Conservation (phyloP, 2,797 vertebrate species). For the Sebastes vulpes region DNA sequence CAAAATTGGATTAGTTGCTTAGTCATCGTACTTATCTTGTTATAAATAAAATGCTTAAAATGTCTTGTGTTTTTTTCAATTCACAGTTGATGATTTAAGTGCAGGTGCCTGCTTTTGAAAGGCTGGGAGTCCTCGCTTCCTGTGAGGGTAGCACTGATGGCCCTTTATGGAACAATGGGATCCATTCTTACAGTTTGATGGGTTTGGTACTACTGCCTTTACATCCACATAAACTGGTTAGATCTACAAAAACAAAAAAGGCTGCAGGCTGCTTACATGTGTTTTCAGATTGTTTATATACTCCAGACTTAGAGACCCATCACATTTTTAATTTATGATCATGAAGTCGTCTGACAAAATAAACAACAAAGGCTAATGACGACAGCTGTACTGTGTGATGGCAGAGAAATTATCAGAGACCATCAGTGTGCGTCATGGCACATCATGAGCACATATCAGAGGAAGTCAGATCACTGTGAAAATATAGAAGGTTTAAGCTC, state of each 20-base stretch:
- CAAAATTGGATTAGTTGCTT: background rate
- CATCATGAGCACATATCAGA: background rate
- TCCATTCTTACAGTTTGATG: background rate
- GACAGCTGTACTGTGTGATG: background rate
- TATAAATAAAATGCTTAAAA: background rate
- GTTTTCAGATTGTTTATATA: background rate
- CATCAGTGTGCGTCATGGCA: background rate
- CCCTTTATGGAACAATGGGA: background rate
- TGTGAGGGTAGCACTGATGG: background rate
- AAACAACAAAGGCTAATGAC: background rate
- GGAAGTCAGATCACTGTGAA: background rate
- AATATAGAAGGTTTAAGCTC: background rate
- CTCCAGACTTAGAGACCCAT: background rate
- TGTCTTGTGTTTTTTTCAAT: background rate
- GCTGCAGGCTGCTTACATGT: background rate
- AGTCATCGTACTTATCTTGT: background rate
- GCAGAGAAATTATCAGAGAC: background rate
- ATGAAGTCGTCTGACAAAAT: background rate
- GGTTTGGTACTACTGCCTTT: background rate
- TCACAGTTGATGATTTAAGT: background rate
- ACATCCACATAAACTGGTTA: background rate
- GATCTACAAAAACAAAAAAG: background rate
- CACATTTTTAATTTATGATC: background rate
- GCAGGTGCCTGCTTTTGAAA: background rate
- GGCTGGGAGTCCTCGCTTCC: background rate